Percentiles rank a stretch among this genome's conserved stretches.
phyloP scores from a whole-genome alignment of 2,888 invertebrate species.

The Steinernema hermaphroditum region DNA sequence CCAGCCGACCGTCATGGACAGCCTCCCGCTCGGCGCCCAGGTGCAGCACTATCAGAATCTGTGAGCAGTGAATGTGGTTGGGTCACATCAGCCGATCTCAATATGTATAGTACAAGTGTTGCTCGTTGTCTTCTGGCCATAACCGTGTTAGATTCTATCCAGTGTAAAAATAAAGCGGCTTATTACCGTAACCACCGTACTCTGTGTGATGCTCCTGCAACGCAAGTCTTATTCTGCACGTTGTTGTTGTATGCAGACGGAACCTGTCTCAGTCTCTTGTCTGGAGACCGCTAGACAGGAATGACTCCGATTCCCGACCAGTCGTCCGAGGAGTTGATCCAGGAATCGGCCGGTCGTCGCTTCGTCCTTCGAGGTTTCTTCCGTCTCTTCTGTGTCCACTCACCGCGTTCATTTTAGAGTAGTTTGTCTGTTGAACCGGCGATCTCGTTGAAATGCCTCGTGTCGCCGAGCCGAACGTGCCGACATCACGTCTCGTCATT shows the following conservation, averaged over 20 bases:
- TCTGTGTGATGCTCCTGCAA: too few species aligned
- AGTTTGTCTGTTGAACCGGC: background rate
- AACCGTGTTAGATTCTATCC: background rate
- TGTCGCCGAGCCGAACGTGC: background rate
- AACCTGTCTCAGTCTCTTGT: too few species aligned
- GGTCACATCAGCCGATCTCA: constrained; percentile 6
- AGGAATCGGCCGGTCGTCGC: background rate
- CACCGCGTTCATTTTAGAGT: background rate
- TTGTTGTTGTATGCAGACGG: too few species aligned
- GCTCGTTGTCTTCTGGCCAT: background rate
- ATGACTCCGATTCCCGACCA: too few species aligned
- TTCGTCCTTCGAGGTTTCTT: background rate
- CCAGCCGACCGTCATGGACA: constrained; percentile 22
- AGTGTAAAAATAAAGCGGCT: too few species aligned
- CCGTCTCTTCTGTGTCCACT: background rate
- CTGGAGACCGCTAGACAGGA: too few species aligned
- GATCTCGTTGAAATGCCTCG: background rate
- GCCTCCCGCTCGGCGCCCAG: background rate
- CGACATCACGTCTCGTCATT: constrained; percentile 7
- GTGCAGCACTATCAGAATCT: background rate
- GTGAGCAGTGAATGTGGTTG: background rate
- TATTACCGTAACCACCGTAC: too few species aligned
- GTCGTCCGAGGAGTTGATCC: background rate
- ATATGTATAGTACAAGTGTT: background rate
- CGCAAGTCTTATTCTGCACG: too few species aligned